These are phyloP conservation scores for Petromus typicus DNA, from an alignment of 2,113 vertebrate species.

Conservation along the genomic window DNA sequence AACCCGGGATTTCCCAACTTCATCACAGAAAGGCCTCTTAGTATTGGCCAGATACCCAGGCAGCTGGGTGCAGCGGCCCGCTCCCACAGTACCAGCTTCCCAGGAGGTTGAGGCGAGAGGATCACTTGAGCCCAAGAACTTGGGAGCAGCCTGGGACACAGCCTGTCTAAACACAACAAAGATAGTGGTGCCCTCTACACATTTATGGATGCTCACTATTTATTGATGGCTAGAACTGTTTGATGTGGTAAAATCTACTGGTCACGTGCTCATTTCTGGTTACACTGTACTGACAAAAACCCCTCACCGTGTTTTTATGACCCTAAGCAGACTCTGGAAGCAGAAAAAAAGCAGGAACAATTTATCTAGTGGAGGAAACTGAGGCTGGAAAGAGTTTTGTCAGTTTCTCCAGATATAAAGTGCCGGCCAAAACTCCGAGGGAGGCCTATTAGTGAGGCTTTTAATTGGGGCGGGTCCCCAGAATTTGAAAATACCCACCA, in stretches of 20 bases:
- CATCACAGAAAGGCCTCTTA: background rate
- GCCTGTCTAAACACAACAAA: background rate
- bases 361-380: background rate
- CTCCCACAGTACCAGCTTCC: background rate
- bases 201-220: background rate
- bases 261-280: background rate
- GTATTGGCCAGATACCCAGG: background rate
- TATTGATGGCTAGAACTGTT: conserved; percentile 5
- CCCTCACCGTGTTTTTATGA: background rate
- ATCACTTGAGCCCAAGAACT: background rate
- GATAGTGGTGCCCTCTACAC: background rate
- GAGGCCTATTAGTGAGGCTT: background rate
- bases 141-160: background rate
- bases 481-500: conserved; percentile 35
- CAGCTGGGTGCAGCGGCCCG: background rate
- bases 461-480: background rate
- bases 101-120: background rate
- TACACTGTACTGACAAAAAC: background rate
- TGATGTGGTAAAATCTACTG: background rate
- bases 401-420: background rate
- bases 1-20: background rate
- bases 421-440: background rate
- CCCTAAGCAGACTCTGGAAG: background rate
- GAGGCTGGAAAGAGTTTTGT: background rate
- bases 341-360: background rate